Evolutionary conservation across 92 coral and sea anemone species (phyloP).

Genomic region (Palythoa grandis): DNA sequence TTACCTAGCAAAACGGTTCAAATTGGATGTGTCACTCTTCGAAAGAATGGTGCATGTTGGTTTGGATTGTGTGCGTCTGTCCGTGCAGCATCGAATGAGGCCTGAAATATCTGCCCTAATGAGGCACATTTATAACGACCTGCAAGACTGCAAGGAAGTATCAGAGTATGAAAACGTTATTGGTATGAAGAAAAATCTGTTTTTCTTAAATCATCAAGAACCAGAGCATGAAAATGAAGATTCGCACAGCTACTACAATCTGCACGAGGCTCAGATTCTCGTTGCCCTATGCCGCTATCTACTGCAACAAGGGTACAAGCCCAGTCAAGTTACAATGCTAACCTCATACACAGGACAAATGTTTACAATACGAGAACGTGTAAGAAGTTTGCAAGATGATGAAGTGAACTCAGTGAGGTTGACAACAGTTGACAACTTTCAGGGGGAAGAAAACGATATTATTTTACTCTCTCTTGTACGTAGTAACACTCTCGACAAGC

Average conservation of each 20-base stretch:
- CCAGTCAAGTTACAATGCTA: conserved; percentile 75
- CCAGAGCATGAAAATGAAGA: conserved; percentile 68
- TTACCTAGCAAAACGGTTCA: conserved; percentile 73
- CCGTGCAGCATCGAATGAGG: conserved; percentile 95
- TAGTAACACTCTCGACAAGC: conserved; percentile 74
- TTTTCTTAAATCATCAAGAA: conserved; percentile 76
- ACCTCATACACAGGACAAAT: conserved; percentile 90
- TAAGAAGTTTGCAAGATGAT: conserved; percentile 49
- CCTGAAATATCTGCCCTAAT: conserved; percentile 85
- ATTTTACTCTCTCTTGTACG: conserved; percentile 88
- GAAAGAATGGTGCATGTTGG: conserved; percentile 86
- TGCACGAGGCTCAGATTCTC: conserved; percentile 81
- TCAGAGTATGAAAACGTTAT: conserved; percentile 67
- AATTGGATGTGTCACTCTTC: conserved; percentile 83
- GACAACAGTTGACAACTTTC: conserved; percentile 89
- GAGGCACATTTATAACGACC: conserved; percentile 80
- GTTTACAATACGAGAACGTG: conserved; percentile 69
- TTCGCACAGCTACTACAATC: conserved; percentile 75
- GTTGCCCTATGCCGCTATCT: conserved; percentile 79
- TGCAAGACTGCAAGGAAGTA: conserved; percentile 75
- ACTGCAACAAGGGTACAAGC: conserved; percentile 78
- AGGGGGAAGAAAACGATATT: conserved; percentile 92
- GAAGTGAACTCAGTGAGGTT: conserved; percentile 56
- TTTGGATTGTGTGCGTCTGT: conserved; percentile 65
- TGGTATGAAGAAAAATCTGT: conserved; percentile 79